These are phyloP conservation scores for Dinomys branickii DNA, from an alignment of 2,113 vertebrate species.

Conservation along the genomic window DNA sequence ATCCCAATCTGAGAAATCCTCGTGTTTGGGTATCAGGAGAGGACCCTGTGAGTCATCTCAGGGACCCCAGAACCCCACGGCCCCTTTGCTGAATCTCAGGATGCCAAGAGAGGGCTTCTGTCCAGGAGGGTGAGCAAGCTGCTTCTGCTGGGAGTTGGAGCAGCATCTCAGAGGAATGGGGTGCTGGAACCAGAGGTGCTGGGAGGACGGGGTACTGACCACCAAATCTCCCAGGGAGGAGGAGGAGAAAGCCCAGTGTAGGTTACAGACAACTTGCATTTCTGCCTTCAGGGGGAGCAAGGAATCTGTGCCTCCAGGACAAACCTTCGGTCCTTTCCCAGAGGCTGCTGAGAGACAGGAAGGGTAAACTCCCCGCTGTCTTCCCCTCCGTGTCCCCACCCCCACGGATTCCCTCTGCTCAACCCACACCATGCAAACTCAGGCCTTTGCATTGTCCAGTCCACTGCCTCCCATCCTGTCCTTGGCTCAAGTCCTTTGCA, in stretches of 20 bases:
- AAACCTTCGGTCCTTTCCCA: not conserved
- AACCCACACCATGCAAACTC: not conserved
- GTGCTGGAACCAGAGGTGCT: not conserved
- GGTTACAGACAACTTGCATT: not conserved
- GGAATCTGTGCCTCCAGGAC: not conserved
- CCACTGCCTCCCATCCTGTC: not conserved
- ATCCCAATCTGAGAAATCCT: not conserved
- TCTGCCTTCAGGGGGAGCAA: constrained; percentile 17
- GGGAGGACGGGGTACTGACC: fast-evolving
- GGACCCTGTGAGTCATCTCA: not conserved
- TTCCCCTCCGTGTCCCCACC: not conserved
- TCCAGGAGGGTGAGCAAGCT: not conserved
- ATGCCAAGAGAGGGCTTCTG: not conserved
- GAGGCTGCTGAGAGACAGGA: not conserved
- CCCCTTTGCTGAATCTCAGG: not conserved
- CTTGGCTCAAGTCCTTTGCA: not conserved
- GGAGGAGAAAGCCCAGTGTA: not conserved
- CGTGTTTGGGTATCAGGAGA: not conserved
- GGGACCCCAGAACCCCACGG: not conserved
- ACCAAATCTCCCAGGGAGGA: not conserved
- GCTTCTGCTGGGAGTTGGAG: not conserved
- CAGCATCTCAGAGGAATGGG: not conserved
- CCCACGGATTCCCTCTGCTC: not conserved
- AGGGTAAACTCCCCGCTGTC: too few relatives aligned
- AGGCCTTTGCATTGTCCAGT: not conserved